Conservation (phyloP, 64 coral and sea anemone genomes). For the Porites australiensis region DNA sequence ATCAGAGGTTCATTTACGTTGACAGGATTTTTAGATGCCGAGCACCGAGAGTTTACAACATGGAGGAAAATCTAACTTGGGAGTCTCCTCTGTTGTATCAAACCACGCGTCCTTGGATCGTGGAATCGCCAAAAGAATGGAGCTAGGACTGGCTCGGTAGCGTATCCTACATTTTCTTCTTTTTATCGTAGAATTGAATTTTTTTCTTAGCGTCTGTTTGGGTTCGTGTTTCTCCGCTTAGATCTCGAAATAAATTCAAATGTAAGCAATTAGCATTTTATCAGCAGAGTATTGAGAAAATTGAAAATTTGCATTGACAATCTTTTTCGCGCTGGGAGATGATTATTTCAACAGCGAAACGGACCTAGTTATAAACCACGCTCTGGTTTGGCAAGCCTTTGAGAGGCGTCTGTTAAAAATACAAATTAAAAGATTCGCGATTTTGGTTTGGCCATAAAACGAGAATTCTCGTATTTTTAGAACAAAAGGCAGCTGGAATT, state of each 20-base stretch:
- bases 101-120: slow-evolving; percentile 8
- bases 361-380: neutral
- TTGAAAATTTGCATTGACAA: slow-evolving; percentile 45
- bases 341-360: slow-evolving; percentile 13
- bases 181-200: slow-evolving; percentile 25
- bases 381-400: neutral
- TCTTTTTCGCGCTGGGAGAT: slow-evolving; percentile 44
- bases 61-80: slow-evolving; percentile 39
- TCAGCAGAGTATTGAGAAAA: slow-evolving; percentile 48
- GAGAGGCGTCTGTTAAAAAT: neutral
- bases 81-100: slow-evolving; percentile 25
- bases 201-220: slow-evolving; percentile 13
- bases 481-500: slow-evolving; percentile 52
- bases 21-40: slow-evolving; percentile 4
- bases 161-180: slow-evolving; percentile 7
- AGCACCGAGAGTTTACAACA: slow-evolving; percentile 17
- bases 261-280: slow-evolving; percentile 72
- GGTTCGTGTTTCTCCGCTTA: slow-evolving; percentile 49
- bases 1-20: neutral
- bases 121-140: slow-evolving; percentile 20
- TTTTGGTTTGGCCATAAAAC: slow-evolving; percentile 27
- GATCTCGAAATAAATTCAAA: slow-evolving; percentile 54
- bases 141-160: neutral
- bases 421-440: slow-evolving; percentile 12
- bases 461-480: slow-evolving; percentile 46